Percentiles rank a stretch among this genome's conserved stretches.
These are phyloP conservation scores for Acanthacorydalis orientalis DNA, from an alignment of 2,888 invertebrate species.

Conservation along the genomic window DNA sequence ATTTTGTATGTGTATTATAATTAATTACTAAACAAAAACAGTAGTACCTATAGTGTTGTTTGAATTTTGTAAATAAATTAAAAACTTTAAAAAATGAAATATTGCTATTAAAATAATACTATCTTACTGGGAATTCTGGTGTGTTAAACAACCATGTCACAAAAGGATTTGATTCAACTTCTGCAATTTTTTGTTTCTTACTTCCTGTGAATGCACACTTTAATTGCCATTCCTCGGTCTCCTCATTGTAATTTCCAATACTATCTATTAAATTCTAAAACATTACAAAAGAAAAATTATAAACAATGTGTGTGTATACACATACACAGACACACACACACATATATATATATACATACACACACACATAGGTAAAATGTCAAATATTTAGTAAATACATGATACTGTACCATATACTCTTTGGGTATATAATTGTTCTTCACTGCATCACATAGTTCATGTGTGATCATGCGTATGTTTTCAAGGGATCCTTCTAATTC, in stretches of 20 bases:
- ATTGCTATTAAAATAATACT: too few relatives aligned
- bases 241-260: constrained; percentile 94
- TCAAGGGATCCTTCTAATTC: constrained; percentile 95
- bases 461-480: constrained; percentile 73
- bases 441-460: constrained; percentile 82
- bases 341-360: background rate
- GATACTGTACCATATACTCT: constrained; percentile 59
- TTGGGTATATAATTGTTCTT: constrained; percentile 87
- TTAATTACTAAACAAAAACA: too few relatives aligned
- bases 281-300: too few relatives aligned
- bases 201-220: constrained; percentile 97
- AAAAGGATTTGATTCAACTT: background rate
- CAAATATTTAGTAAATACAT: too few relatives aligned
- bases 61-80: too few relatives aligned
- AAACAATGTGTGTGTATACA: too few relatives aligned
- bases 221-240: constrained; percentile 96
- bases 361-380: background rate
- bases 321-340: background rate
- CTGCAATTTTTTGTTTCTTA: constrained; percentile 68
- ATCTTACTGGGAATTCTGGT: too few relatives aligned
- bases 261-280: constrained; percentile 68
- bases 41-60: too few relatives aligned
- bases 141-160: too few relatives aligned
- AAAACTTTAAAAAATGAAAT: too few relatives aligned
- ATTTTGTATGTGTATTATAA: too few relatives aligned